Conservation (phyloP, 2,888 invertebrate species). For the Panopea generosa region DNA sequence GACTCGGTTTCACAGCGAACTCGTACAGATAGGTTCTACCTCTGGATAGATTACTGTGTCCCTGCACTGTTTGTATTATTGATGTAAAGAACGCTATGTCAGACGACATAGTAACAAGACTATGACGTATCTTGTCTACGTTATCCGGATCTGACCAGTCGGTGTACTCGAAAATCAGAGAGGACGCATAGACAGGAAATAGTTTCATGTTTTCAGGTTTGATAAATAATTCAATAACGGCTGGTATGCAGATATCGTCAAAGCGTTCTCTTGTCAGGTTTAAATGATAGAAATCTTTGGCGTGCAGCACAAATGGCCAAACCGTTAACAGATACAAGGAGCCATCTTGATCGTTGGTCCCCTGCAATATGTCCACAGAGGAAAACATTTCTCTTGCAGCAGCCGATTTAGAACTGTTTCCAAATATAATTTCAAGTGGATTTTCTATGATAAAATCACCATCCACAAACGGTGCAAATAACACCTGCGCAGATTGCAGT, state of each 20-base stretch:
- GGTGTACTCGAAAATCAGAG: conserved; percentile 35
- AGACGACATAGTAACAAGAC: conserved; percentile 95
- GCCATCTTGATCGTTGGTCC: conserved; percentile 8
- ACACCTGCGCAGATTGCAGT: not conserved
- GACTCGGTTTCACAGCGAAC: conserved; percentile 58
- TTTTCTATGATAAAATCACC: conserved; percentile 33
- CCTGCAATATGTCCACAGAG: conserved; percentile 42
- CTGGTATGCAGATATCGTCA: no score
- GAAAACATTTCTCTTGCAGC: conserved; percentile 34
- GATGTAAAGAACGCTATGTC: conserved; percentile 98
- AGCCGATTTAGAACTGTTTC: conserved; percentile 17
- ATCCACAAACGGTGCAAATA: conserved; percentile 27
- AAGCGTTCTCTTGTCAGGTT: no score
- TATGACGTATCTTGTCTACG: conserved; percentile 91
- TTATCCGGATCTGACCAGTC: conserved; percentile 85
- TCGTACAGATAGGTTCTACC: conserved; percentile 68
- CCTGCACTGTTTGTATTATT: conserved; percentile 94
- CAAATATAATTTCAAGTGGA: conserved; percentile 26
- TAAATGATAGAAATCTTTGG: no score
- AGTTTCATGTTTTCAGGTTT: no score
- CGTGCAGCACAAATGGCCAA: conserved; percentile 2
- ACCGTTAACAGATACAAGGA: not conserved
- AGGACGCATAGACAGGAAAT: no score
- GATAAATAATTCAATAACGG: no score
- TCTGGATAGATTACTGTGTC: conserved; percentile 88